These are phyloP conservation scores for Cygnus olor DNA, from an alignment of 2,797 vertebrate species.

Conservation along the genomic window DNA sequence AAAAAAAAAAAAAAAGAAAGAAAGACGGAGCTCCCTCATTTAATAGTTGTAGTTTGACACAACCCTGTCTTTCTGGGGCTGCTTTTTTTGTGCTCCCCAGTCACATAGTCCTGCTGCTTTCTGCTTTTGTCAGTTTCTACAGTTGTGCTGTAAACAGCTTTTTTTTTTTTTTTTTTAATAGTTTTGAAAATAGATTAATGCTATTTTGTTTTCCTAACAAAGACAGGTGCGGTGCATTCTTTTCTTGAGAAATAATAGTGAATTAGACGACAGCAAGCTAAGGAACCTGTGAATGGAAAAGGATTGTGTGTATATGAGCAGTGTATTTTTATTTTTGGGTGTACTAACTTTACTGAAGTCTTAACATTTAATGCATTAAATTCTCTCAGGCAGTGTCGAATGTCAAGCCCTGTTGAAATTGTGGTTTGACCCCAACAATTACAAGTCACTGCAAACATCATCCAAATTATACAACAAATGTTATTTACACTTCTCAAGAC, in stretches of 20 bases:
- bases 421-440: neutral
- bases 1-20: neutral
- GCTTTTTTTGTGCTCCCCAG: neutral
- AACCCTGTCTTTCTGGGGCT: too few species aligned
- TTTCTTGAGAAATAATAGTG: neutral
- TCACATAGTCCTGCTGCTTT: accelerated
- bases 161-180: neutral
- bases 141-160: neutral
- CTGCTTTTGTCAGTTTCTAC: neutral
- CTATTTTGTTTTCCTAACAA: neutral
- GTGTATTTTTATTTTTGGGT: neutral
- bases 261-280: neutral
- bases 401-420: neutral
- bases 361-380: neutral
- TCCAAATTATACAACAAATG: neutral
- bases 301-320: neutral
- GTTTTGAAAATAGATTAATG: neutral
- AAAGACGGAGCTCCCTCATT: neutral
- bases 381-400: neutral
- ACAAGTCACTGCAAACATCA: neutral
- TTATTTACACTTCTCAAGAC: neutral
- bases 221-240: neutral
- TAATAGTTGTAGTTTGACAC: neutral
- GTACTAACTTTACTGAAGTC: neutral
- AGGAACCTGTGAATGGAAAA: neutral